These are phyloP conservation scores for Calliscelio sp. DNA, from an alignment of 2,888 invertebrate species.

Conservation along the genomic window DNA sequence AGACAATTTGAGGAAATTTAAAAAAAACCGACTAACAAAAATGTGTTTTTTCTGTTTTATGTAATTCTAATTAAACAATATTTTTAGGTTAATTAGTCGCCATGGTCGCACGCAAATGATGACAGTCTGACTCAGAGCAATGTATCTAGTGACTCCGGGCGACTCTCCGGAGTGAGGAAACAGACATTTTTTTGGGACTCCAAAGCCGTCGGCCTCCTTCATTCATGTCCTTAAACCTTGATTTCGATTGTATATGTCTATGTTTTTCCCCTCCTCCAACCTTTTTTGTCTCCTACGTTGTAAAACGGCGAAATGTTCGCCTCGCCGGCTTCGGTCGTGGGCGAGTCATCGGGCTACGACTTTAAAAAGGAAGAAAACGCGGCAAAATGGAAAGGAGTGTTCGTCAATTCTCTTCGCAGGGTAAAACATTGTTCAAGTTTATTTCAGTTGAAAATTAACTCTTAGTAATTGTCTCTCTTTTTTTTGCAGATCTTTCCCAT, in stretches of 20 bases:
- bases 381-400: constrained; percentile 96
- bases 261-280: constrained; percentile 70
- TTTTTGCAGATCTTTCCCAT: too few species aligned
- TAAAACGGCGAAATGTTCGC: constrained; percentile 84
- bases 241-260: constrained; percentile 64
- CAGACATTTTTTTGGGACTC: constrained; percentile 54
- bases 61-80: too few species aligned
- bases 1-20: too few species aligned
- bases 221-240: constrained; percentile 64
- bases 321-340: constrained; percentile 86
- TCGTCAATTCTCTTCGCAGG: constrained; percentile 95
- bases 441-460: too few species aligned
- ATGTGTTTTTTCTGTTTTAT: too few species aligned
- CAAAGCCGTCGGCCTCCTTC: constrained; percentile 33
- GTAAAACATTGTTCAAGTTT: constrained; percentile 86
- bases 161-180: constrained; percentile 63
- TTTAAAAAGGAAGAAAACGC: constrained; percentile 95
- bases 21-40: too few species aligned
- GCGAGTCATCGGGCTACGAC: constrained; percentile 89
- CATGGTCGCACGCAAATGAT: constrained; percentile 36
- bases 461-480: too few species aligned
- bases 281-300: constrained; percentile 67
- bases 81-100: too few species aligned
- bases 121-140: constrained; percentile 11
- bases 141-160: constrained; percentile 37